A percentile compares a stretch with the other conserved stretches of the same genome.
Conservation (phyloP, 2,797 vertebrate genomes). For the Hylomyscus alleni region DNA sequence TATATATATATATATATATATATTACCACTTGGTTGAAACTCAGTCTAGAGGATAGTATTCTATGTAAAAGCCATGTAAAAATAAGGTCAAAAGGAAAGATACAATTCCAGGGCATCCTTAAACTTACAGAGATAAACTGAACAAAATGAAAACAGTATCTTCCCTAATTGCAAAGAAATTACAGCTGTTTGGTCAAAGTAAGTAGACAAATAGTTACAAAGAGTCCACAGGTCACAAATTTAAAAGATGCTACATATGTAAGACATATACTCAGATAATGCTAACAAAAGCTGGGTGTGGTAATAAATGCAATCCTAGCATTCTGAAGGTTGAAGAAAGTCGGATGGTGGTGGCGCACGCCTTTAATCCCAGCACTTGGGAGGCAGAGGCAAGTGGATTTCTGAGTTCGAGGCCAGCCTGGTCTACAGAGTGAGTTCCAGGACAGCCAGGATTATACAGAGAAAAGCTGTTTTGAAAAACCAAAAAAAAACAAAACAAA, state of each 20-base stretch:
- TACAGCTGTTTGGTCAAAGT: neutral
- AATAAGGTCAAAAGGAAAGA: conserved; percentile 11
- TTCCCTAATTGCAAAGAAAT: conserved; percentile 52
- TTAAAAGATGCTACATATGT: neutral
- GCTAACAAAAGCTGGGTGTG: neutral
- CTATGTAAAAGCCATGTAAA: conserved; percentile 26
- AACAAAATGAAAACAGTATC: conserved; percentile 52
- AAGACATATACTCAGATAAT: neutral
- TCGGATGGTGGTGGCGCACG: too few species aligned
- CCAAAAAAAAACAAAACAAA: too few species aligned
- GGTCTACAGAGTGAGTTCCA: too few species aligned
- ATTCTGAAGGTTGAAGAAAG: neutral
- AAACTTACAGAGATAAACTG: neutral
- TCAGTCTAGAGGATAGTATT: neutral
- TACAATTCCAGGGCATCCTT: neutral
- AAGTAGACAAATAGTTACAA: conserved; percentile 15
- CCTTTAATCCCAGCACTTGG: too few species aligned
- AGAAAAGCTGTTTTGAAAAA: too few species aligned
- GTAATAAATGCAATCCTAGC: neutral
- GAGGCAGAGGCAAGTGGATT: too few species aligned
- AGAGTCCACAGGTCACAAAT: neutral
- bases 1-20: too few species aligned
- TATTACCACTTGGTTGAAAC: conserved; percentile 4
- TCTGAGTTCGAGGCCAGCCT: too few species aligned
- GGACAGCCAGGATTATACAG: too few species aligned